Conservation (phyloP, 2,888 invertebrate genomes). For the Drosophila neoperkinsi region DNA sequence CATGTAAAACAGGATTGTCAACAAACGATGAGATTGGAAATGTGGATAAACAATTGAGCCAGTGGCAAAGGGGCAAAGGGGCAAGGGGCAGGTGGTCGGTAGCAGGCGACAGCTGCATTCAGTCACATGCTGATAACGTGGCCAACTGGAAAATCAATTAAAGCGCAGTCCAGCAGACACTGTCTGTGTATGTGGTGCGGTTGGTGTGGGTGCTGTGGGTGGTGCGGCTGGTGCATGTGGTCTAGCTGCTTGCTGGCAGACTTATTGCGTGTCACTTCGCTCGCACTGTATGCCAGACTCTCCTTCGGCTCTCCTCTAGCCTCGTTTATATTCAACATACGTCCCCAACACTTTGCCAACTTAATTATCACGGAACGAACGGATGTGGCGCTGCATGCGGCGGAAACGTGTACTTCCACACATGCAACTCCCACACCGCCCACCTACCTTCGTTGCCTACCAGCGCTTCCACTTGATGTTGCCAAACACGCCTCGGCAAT, state of each 20-base stretch:
- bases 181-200: background rate
- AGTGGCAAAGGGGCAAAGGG: background rate
- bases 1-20: conserved; percentile 31
- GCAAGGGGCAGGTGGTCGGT: background rate
- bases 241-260: conserved; percentile 15
- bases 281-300: background rate
- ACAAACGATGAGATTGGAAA: conserved; percentile 6
- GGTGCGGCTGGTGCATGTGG: conserved; percentile 13
- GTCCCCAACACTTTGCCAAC: conserved; percentile 32
- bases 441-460: background rate
- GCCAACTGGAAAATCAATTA: conserved; percentile 78
- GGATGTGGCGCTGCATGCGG: conserved; percentile 74
- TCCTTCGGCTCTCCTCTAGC: background rate
- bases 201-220: conserved; percentile 3
- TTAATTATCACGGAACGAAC: conserved; percentile 72
- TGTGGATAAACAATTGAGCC: conserved; percentile 38
- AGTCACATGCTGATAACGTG: conserved; percentile 69
- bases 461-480: conserved; percentile 52
- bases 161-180: conserved; percentile 55
- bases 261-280: conserved; percentile 33
- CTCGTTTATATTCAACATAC: background rate
- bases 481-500: conserved; percentile 75
- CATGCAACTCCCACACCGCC: background rate
- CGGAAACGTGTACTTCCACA: conserved; percentile 62
- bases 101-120: conserved; percentile 57